Evolutionary conservation across 2,888 invertebrate species (phyloP).

Genomic region (Thera britannica): DNA sequence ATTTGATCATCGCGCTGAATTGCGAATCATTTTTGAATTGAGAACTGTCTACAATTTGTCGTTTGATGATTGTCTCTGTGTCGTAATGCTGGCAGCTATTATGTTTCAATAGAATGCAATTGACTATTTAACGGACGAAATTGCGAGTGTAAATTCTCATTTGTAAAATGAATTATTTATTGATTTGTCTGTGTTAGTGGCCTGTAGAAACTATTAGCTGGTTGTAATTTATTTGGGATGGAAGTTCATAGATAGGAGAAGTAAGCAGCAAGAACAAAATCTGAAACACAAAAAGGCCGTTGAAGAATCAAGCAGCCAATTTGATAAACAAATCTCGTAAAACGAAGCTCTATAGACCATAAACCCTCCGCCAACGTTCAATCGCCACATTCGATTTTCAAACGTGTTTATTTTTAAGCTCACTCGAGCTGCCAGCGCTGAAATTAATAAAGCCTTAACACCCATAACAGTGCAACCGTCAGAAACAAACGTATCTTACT

Average conservation of each 20-base stretch:
- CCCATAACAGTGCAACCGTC: conserved; percentile 52
- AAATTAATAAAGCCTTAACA: conserved; percentile 48
- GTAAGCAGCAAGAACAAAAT: background rate
- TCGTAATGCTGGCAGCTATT: background rate
- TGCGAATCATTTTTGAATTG: conserved; percentile 28
- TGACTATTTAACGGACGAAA: background rate
- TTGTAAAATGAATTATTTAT: no score
- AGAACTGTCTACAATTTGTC: conserved; percentile 21
- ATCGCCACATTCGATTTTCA: conserved; percentile 39
- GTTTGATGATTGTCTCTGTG: conserved; percentile 20
- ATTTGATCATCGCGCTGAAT: conserved; percentile 48
- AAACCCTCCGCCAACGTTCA: conserved; percentile 6
- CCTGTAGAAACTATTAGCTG: no score
- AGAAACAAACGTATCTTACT: conserved; percentile 74
- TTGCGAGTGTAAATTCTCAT: background rate
- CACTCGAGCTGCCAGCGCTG: conserved; percentile 30
- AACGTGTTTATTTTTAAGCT: conserved; percentile 40
- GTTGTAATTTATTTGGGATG: no score
- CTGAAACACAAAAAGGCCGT: background rate
- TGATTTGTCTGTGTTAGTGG: no score
- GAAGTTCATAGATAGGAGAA: background rate
- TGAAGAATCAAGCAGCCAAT: background rate
- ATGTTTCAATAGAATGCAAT: conserved; percentile 1
- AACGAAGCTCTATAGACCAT: background rate
- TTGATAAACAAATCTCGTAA: conserved; percentile 1